Evolutionary conservation across 2,888 invertebrate genomes (phyloP).

Genomic region (Sisyra terminalis): DNA sequence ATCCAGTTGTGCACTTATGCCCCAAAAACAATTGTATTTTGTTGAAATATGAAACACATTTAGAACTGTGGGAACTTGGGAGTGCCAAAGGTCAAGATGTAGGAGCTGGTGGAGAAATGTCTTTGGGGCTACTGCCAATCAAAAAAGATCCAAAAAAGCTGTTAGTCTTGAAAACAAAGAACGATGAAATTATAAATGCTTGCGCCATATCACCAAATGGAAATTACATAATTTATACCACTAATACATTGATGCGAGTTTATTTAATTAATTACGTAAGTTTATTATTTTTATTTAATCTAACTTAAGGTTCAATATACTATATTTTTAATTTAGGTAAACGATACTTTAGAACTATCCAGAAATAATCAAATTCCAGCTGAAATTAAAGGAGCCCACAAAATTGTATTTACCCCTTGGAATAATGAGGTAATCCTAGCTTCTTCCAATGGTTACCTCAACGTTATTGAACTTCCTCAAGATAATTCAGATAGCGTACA

Average conservation of each 20-base stretch:
- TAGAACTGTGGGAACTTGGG: slow-evolving; percentile 51
- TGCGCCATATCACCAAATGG: slow-evolving; percentile 54
- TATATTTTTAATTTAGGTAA: slow-evolving; percentile 13
- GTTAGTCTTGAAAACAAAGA: slow-evolving; percentile 46
- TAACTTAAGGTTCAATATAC: too few species aligned
- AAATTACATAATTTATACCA: slow-evolving; percentile 59
- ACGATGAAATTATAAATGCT: slow-evolving; percentile 48
- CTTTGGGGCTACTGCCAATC: slow-evolving; percentile 23
- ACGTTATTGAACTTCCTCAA: slow-evolving; percentile 25
- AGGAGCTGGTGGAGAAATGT: slow-evolving; percentile 18
- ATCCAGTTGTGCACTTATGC: slow-evolving; percentile 37
- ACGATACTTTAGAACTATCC: slow-evolving; percentile 18
- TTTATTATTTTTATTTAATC: too few species aligned
- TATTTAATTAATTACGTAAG: slow-evolving; percentile 43
- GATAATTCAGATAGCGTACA: slow-evolving; percentile 16
- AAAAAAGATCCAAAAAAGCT: slow-evolving; percentile 45
- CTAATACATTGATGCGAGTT: slow-evolving; percentile 43
- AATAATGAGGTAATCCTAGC: slow-evolving; percentile 27
- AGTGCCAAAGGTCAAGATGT: slow-evolving; percentile 17
- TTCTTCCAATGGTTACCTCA: slow-evolving; percentile 24
- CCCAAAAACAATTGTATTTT: slow-evolving; percentile 35
- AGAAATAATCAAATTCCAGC: slow-evolving; percentile 24
- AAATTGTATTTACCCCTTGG: slow-evolving; percentile 26
- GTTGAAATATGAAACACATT: slow-evolving; percentile 28
- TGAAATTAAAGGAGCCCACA: slow-evolving; percentile 22